These are phyloP conservation scores for Anagrus nilaparvatae DNA, from an alignment of 1,140 invertebrate genomes.

Conservation along the genomic window DNA sequence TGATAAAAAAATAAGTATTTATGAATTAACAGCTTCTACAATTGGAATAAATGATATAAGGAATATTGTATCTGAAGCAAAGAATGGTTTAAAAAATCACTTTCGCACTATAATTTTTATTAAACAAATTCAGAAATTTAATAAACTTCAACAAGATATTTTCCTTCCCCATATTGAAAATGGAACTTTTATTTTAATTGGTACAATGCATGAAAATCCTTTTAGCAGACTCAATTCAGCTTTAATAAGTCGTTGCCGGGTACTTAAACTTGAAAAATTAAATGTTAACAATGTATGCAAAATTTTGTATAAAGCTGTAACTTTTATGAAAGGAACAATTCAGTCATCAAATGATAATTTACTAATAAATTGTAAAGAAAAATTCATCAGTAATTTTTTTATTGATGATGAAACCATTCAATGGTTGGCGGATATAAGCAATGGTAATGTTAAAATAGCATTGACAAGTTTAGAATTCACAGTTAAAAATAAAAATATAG, in stretches of 20 bases:
- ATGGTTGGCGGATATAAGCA: slow-evolving; percentile 60
- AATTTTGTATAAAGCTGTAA: slow-evolving; percentile 52
- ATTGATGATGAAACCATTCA: slow-evolving; percentile 51
- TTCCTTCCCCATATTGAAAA: slow-evolving; percentile 70
- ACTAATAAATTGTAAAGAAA: slow-evolving; percentile 12
- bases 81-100: slow-evolving; percentile 54
- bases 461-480: slow-evolving; percentile 62
- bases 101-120: slow-evolving; percentile 69
- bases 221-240: slow-evolving; percentile 73
- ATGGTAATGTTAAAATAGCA: slow-evolving; percentile 70
- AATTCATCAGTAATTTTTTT: slow-evolving; percentile 22
- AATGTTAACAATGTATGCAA: slow-evolving; percentile 43
- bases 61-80: slow-evolving; percentile 55
- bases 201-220: slow-evolving; percentile 78
- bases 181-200: slow-evolving; percentile 66
- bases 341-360: slow-evolving; percentile 20
- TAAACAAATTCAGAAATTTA: slow-evolving; percentile 81
- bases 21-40: slow-evolving; percentile 60
- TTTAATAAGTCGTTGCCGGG: slow-evolving; percentile 61
- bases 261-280: slow-evolving; percentile 64
- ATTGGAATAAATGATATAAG: slow-evolving; percentile 65
- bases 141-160: slow-evolving; percentile 67
- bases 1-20: slow-evolving; percentile 47
- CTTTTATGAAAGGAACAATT: slow-evolving; percentile 27
- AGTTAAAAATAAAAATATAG: slow-evolving; percentile 39